Base-by-base conservation (phyloP, 2,888 invertebrate species). In the Pycnomerus fuliginosus region DNA sequence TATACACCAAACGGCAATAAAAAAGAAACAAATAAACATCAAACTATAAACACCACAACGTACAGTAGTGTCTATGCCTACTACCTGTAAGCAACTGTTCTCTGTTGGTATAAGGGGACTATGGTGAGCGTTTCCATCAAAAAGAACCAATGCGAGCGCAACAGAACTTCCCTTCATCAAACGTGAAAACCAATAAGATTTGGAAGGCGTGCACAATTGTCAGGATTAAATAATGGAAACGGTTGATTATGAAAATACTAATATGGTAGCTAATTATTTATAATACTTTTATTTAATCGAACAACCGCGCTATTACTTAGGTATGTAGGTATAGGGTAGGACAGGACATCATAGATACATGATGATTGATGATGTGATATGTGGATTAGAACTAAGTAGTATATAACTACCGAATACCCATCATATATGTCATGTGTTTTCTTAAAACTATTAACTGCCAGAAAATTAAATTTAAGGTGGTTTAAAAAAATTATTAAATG, bases 181-280 rank as follows among this genome's bases (percentile, higher is more conserved):
- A 16, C n/a, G 32, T 33, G 22, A 16, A 38, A 43, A 34, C 69
- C 69, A 70, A 68, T 69, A 49, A 46, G 24, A 28, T 4, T 11
- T 5, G 14, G 30, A 48, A 52, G 68, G 68, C 63, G 67, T 58
- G 43, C 32, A 33, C 39, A 27, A 24, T 28, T 35, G 46, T 39
- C 50, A 55, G 58, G 67, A 68, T 68, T 69, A 68, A 69, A 70
- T 71, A 70, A 71, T 71, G 71, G 71, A 68, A 70, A 67, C 67
- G 62, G 60, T 59, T 62, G 65, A 67, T 69, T 69, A 69, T 61
- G 61, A 60, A 62, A 62, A 66, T 62, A 59, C 67, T 65, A 70
- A 69, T 70, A 71, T 71, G 71, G 70, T 64, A 70, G 70, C 67
- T 71, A 70, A 71, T 71, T 70, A 68, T 67, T 62, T 63, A 62